These are phyloP conservation scores for Melinopterus prodromus DNA, from an alignment of 2,888 invertebrate genomes.

Conservation along the genomic window DNA sequence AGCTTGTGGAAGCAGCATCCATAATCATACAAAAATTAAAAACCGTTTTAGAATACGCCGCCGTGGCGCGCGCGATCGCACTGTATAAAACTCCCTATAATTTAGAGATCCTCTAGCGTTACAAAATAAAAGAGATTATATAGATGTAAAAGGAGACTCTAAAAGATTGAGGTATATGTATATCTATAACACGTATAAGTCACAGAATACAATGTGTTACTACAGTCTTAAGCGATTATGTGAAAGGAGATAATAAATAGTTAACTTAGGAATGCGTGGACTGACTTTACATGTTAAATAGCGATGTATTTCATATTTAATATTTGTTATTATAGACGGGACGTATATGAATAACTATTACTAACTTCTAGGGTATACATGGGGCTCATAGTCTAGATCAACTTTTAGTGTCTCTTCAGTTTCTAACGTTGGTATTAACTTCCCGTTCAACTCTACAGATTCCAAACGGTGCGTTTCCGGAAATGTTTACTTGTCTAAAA, in stretches of 20 bases:
- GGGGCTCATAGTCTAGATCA: too few species aligned
- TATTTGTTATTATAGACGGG: constrained; percentile 19
- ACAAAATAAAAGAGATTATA: not conserved
- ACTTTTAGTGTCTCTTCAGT: too few species aligned
- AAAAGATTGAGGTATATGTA: not conserved
- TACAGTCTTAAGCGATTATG: not conserved
- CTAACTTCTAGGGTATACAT: too few species aligned
- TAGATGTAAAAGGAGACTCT: not conserved
- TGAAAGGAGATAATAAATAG: not conserved
- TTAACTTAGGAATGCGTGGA: constrained; percentile 42
- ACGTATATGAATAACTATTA: not conserved
- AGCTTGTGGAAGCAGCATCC: constrained; percentile 16
- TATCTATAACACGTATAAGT: not conserved
- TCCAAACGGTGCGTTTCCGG: too few species aligned
- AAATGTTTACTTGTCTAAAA: too few species aligned
- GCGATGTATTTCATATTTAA: not conserved
- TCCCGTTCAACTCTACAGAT: too few species aligned
- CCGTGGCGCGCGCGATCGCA: not conserved
- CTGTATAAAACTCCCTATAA: not conserved
- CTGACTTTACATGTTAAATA: constrained; percentile 42
- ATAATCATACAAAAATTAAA: not conserved
- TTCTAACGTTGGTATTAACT: too few species aligned
- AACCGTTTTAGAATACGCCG: not conserved
- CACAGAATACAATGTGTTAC: not conserved
- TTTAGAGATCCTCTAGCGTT: not conserved